Evolutionary conservation across 2,888 invertebrate species (phyloP).

Genomic region (Acanthoscelides obtectus): DNA sequence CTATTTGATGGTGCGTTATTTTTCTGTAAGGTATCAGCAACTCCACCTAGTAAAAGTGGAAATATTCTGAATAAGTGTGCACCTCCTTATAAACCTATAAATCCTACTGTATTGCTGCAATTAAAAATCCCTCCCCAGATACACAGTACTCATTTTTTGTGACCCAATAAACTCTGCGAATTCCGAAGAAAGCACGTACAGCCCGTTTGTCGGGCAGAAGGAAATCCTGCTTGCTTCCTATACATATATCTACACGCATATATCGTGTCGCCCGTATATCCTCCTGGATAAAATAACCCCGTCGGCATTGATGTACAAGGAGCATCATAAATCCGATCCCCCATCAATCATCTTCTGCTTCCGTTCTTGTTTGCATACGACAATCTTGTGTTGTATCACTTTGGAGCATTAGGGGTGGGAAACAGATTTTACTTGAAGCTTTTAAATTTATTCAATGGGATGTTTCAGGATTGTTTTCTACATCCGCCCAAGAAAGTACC

Average conservation of each 20-base stretch:
- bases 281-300: slow-evolving; percentile 17
- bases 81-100: too few species aligned
- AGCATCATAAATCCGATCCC: slow-evolving; percentile 6
- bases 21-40: too few species aligned
- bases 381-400: slow-evolving; percentile 27
- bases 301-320: slow-evolving; percentile 5
- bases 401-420: slow-evolving; percentile 18
- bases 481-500: too few species aligned
- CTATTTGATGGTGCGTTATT: too few species aligned
- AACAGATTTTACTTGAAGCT: background rate
- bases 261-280: slow-evolving; percentile 21
- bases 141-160: background rate
- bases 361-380: slow-evolving; percentile 33
- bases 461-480: background rate
- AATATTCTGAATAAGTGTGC: too few species aligned
- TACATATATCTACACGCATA: background rate
- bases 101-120: too few species aligned
- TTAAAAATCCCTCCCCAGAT: background rate
- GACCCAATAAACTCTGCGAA: background rate
- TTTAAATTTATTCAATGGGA: background rate
- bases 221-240: background rate
- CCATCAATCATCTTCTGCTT: slow-evolving; percentile 36
- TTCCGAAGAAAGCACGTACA: background rate
- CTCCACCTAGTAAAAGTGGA: too few species aligned
- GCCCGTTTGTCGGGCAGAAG: background rate